Evolutionary conservation across 1,140 invertebrate species (phyloP).

Genomic region (Listronotus bonariensis): DNA sequence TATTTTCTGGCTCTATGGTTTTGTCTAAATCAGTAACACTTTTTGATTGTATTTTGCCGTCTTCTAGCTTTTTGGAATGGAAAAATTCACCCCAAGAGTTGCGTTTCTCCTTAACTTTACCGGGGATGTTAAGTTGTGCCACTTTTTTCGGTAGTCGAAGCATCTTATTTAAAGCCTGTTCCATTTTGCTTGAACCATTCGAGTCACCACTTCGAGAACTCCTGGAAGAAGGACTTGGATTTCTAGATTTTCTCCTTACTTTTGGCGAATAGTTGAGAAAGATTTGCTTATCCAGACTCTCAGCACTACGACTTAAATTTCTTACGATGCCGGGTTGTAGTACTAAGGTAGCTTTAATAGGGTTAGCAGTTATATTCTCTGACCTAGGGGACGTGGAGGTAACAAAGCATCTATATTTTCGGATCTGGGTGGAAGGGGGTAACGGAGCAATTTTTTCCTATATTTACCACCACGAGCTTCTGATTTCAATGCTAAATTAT

Average conservation of each 20-base stretch:
- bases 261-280: conserved; percentile 50
- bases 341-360: conserved; percentile 52
- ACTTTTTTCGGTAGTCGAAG: conserved; percentile 43
- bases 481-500: conserved; percentile 1
- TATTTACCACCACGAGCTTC: conserved; percentile 51
- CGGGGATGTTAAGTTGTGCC: conserved; percentile 24
- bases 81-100: conserved; percentile 37
- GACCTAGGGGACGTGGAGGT: conserved; percentile 39
- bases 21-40: conserved; percentile 32
- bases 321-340: conserved; percentile 52
- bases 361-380: conserved; percentile 5
- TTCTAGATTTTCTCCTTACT: conserved; percentile 38
- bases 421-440: conserved; percentile 39
- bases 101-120: conserved; percentile 32
- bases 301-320: conserved; percentile 34
- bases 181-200: conserved; percentile 13
- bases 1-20: conserved; percentile 5
- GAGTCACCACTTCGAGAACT: conserved; percentile 5
- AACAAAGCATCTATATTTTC: conserved; percentile 41
- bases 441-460: conserved; percentile 51
- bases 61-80: conserved; percentile 18
- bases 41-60: conserved; percentile 40
- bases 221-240: conserved; percentile 15
- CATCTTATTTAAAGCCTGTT: conserved; percentile 38
- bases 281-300: conserved; percentile 40